phyloP scores from a whole-genome alignment of 2,888 invertebrate genomes.

The Xestia c-nigrum region DNA sequence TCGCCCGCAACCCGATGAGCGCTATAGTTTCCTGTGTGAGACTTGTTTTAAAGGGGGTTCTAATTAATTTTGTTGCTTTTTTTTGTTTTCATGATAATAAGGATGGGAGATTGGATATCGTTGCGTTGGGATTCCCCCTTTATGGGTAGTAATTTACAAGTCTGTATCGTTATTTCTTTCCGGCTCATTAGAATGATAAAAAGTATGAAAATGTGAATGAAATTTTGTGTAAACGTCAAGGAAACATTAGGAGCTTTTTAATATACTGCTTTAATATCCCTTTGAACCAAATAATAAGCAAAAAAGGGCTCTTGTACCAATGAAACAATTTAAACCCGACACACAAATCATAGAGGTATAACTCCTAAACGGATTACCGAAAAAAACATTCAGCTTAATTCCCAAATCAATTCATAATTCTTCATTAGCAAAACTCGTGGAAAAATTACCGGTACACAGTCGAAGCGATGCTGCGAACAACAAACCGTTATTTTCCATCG shows the following conservation, averaged over 20 bases:
- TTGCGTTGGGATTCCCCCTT: slow-evolving; percentile 11
- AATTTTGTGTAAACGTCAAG: background rate
- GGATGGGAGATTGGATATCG: slow-evolving; percentile 43
- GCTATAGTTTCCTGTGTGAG: slow-evolving; percentile 58
- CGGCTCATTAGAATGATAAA: slow-evolving; percentile 43
- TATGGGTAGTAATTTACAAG: slow-evolving; percentile 16
- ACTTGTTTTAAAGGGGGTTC: slow-evolving; percentile 41
- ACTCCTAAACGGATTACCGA: slow-evolving; percentile 18
- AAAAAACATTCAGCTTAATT: slow-evolving; percentile 14
- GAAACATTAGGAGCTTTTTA: background rate
- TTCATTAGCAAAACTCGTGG: slow-evolving; percentile 32
- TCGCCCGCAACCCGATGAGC: slow-evolving; percentile 53
- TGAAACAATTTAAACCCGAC: background rate
- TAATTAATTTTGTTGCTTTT: slow-evolving; percentile 59
- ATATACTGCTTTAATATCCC: background rate
- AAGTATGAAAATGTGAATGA: too few species aligned
- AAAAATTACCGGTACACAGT: slow-evolving; percentile 13
- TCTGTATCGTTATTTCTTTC: slow-evolving; percentile 21
- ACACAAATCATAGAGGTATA: slow-evolving; percentile 8
- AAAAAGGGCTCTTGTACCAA: background rate
- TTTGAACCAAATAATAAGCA: background rate
- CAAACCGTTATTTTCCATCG: slow-evolving; percentile 58
- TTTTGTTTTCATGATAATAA: slow-evolving; percentile 60
- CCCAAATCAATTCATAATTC: slow-evolving; percentile 48
- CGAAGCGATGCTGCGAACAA: slow-evolving; percentile 37